Percentiles rank a stretch among this genome's conserved stretches.
Conservation (phyloP, 1,140 invertebrate genomes). For the Saccostrea cuccullata region DNA sequence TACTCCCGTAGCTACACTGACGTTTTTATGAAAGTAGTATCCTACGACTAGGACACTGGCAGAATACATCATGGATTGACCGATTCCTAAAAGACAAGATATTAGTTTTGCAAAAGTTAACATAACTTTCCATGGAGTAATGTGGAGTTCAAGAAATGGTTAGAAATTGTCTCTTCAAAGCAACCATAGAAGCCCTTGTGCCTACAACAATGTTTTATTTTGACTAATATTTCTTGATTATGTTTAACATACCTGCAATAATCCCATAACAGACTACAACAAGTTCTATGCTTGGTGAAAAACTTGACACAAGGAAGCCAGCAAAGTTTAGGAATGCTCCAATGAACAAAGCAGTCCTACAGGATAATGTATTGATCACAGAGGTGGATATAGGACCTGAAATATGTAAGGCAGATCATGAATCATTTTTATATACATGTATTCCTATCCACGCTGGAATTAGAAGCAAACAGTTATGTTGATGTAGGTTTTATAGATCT, state of each 20-base stretch:
- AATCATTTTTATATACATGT: too few relatives aligned
- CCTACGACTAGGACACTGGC: slow-evolving; percentile 25
- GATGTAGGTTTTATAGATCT: too few relatives aligned
- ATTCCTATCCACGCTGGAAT: too few relatives aligned
- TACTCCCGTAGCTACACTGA: slow-evolving; percentile 33
- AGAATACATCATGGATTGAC: slow-evolving; percentile 37
- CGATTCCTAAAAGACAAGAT: slow-evolving; percentile 8
- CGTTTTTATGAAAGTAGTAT: slow-evolving; percentile 28
- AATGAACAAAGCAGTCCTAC: slow-evolving; percentile 14
- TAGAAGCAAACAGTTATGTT: too few relatives aligned
- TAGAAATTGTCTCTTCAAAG: too few relatives aligned
- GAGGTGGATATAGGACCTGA: slow-evolving; percentile 15
- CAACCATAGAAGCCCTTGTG: too few relatives aligned
- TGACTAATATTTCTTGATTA: too few relatives aligned
- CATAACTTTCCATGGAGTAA: too few relatives aligned
- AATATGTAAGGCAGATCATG: not conserved
- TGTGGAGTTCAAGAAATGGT: too few relatives aligned
- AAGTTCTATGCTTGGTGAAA: slow-evolving; percentile 10
- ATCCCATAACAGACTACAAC: slow-evolving; percentile 28
- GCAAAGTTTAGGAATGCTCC: slow-evolving; percentile 26
- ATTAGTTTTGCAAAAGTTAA: not conserved
- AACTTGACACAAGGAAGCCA: slow-evolving; percentile 38
- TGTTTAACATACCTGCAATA: not conserved
- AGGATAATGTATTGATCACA: slow-evolving; percentile 11
- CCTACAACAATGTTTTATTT: too few relatives aligned